phyloP scores from a whole-genome alignment of 2,113 vertebrate species.

The Limnothrissa miodon region DNA sequence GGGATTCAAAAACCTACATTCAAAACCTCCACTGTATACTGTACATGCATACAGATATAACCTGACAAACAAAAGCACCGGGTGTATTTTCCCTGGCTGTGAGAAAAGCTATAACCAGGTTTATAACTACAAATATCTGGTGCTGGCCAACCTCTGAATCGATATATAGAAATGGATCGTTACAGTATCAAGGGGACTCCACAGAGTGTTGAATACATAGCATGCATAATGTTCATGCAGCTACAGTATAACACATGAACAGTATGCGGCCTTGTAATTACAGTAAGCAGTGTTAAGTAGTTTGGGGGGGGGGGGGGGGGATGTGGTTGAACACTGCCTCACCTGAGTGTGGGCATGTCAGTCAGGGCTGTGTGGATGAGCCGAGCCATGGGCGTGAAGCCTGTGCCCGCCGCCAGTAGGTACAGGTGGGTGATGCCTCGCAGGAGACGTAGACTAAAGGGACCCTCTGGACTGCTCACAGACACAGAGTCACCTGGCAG shows the following conservation, averaged over 20 bases:
- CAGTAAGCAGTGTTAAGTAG: not conserved
- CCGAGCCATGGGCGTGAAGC: conserved; percentile 93
- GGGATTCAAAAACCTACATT: not conserved
- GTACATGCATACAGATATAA: not conserved
- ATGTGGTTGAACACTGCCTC: conserved; percentile 34
- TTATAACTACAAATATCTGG: not conserved
- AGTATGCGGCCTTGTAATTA: not conserved
- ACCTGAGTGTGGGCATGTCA: conserved; percentile 74
- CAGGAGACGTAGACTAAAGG: conserved; percentile 74
- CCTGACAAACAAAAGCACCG: conserved; percentile 30
- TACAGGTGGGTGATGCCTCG: conserved; percentile 80
- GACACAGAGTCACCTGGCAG: conserved; percentile 77
- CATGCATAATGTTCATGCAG: too few species aligned
- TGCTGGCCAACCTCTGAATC: not conserved
- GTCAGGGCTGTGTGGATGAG: conserved; percentile 75
- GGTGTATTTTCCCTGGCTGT: not conserved
- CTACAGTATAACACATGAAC: too few species aligned
- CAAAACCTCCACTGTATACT: too few species aligned
- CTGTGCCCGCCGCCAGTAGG: conserved; percentile 91
- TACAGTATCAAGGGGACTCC: too few species aligned
- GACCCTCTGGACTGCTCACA: conserved; percentile 83
- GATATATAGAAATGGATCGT: too few species aligned
- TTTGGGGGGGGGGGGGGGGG: not conserved
- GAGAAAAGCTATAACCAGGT: not conserved
- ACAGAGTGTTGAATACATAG: too few species aligned